These are phyloP conservation scores for Bovichtus diacanthus DNA, from an alignment of 2,797 vertebrate genomes.

Conservation along the genomic window DNA sequence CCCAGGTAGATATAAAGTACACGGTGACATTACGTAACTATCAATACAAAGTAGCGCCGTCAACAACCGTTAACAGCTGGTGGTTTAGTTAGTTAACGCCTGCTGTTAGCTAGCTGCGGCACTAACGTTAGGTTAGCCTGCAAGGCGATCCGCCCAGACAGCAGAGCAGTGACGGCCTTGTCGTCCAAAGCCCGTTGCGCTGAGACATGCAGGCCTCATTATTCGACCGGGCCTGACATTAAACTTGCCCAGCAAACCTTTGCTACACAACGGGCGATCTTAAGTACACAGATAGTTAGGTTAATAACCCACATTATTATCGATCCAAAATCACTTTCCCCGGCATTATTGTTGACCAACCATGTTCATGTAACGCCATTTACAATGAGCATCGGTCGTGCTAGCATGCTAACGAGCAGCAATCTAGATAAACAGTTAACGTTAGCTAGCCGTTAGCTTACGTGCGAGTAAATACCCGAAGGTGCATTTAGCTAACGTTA, in stretches of 20 bases:
- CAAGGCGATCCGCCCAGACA: constrained; percentile 78
- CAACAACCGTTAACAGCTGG: constrained; percentile 59
- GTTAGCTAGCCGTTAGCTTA: constrained; percentile 70
- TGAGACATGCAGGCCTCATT: constrained; percentile 73
- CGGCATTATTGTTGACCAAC: constrained; percentile 20
- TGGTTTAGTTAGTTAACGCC: constrained; percentile 57
- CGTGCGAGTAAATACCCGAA: constrained; percentile 37
- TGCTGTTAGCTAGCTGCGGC: constrained; percentile 66
- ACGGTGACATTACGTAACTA: constrained; percentile 25
- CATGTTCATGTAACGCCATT: constrained; percentile 44
- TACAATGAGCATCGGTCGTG: constrained; percentile 48
- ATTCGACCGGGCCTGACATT: constrained; percentile 62
- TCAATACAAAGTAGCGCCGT: constrained; percentile 18
- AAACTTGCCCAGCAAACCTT: constrained; percentile 28
- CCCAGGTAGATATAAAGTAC: constrained; percentile 8
- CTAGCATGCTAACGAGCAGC: constrained; percentile 58
- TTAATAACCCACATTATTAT: neutral
- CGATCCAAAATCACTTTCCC: neutral
- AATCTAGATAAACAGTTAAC: constrained; percentile 55
- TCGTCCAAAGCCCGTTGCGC: constrained; percentile 69
- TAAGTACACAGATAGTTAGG: neutral
- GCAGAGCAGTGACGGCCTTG: constrained; percentile 72
- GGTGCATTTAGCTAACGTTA: constrained; percentile 43
- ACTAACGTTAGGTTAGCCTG: constrained; percentile 61
- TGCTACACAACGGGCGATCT: constrained; percentile 7